Base-by-base conservation (phyloP, 2,888 invertebrate species). In the Perithous albicinctus region DNA sequence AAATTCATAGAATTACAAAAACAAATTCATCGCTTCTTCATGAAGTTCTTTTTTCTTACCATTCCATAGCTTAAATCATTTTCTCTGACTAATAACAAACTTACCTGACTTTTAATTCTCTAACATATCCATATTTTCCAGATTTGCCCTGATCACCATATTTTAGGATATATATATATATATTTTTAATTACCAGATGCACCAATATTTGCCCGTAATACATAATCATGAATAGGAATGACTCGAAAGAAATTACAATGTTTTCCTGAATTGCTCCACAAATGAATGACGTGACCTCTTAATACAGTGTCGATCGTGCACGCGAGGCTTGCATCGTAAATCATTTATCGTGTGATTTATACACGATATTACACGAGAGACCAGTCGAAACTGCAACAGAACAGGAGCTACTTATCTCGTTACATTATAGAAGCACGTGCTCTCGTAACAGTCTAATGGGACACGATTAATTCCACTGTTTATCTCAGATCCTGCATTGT, bases 321-420 rank as follows among this genome's bases (percentile, higher is more conserved):
- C 43, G 74, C 41, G 74, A 51, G 43, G 23, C 2, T n/a, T 15
- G 20, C 10, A 51, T 64, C 56, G 72, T 76, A 61, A 80, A 76
- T 76, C 48, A 51, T 59, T 56, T 61, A 32, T 59, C 46, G 69
- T 18, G 26, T n/a, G 10, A 48, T 54, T 63, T 35, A 56, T 66
- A 38, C 56, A 29, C 48, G 3, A 29, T 10, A 56, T n/a, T n/a
- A n/a, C n/a, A n/a, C n/a, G 56, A 12, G 38, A 56, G 46, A 29
- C 18, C 29, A 12, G 51, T 80, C 59, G 80, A 29, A 76, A 70
- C 48, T 70, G 56, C 32, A 70, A 12, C 15, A 26, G 51, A 15
- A 43, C 20, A 41, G 35, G 8, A 66, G 67, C 48, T 5, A 48
- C 20, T 38, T 41, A 20, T 59, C 59, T 15, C 15, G 32, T 59